Percentiles rank a stretch among this genome's conserved stretches.
phyloP scores from a whole-genome alignment of 2,888 invertebrate genomes.

The Conops quadrifasciatus region DNA sequence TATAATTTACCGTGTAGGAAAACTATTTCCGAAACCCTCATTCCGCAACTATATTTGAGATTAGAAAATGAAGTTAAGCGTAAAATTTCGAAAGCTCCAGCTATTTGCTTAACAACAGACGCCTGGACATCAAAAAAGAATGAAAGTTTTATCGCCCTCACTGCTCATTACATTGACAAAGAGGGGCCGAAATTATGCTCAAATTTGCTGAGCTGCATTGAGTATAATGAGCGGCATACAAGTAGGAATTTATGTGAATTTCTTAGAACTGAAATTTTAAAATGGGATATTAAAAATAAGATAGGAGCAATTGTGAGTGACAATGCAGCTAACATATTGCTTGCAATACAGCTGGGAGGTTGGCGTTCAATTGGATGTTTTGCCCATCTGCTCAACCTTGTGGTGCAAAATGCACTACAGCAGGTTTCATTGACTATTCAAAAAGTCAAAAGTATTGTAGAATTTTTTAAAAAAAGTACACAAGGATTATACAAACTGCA shows the following conservation, averaged over 20 bases:
- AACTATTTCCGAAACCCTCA: too few species aligned
- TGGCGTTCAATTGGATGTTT: constrained; percentile 38
- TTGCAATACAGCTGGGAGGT: constrained; percentile 25
- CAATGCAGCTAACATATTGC: constrained; percentile 35
- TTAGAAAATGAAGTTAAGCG: too few species aligned
- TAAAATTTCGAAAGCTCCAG: too few species aligned
- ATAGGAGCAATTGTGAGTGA: constrained; percentile 26
- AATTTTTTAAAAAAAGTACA: constrained; percentile 26
- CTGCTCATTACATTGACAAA: too few species aligned
- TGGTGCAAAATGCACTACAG: constrained; percentile 29
- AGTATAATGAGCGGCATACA: too few species aligned
- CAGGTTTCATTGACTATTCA: constrained; percentile 5
- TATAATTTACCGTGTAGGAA: too few species aligned
- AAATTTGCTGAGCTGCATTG: too few species aligned
- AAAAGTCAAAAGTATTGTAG: constrained; percentile 30
- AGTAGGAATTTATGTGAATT: constrained; percentile 1
- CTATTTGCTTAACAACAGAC: too few species aligned
- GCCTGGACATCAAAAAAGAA: too few species aligned
- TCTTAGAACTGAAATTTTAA: constrained; percentile 7
- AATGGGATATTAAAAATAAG: constrained; percentile 38
- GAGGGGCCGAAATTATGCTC: too few species aligned
- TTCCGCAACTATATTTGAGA: too few species aligned
- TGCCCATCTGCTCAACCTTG: constrained; percentile 31
- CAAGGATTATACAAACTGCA: constrained; percentile 26
- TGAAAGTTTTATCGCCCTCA: too few species aligned